Evolutionary conservation across 1,140 invertebrate genomes (phyloP), one percentile per base, ranked within the genome.

Genomic region (Drosophila albomicans): DNA sequence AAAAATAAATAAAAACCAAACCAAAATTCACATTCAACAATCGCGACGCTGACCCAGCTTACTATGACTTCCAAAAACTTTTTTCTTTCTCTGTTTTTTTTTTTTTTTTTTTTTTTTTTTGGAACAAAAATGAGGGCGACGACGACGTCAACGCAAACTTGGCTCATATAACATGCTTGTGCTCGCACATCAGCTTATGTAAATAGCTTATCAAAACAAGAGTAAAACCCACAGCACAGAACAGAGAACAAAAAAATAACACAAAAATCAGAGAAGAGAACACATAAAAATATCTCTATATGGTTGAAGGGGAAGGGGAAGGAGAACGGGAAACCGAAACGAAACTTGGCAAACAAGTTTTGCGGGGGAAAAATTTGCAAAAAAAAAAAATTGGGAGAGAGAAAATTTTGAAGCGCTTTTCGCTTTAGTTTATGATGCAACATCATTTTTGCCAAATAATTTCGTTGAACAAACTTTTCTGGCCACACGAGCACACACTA

Each of bases 391-490:
- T 25, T 25, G 20, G 20, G 20, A 25, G 20, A 25, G 20, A 25
- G 20, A 25, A 25, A 77, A 74, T 81, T 86, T 81, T 86, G 69
- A 86, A 86, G 82, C 82, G 82, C 69, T 85, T 86, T 62, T 46
- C 65, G 78, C 75, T 86, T 88, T 84, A 84, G 85, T 88, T 88
- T 87, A 69, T 88, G 80, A 88, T 82, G 80, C 75, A 82, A 81
- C 78, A 88, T 84, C 69, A 78, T 84, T 75, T 85, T 84, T 80
- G 67, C 74, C 81, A 85, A 85, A 85, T 85, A 85, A 81, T 85
- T 85, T 81, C 70, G 16, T 62, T 84, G 66, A 85, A 73, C 66
- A 78, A 85, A 77, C 64, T 79, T 82, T 87, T 84, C 59, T 78
- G 69, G 69, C 65, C 68, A 59, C 57, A 67, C 32, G 49, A 48